Evolutionary conservation across 2,797 vertebrate genomes (phyloP).

Genomic region (Sylvilagus floridanus): DNA sequence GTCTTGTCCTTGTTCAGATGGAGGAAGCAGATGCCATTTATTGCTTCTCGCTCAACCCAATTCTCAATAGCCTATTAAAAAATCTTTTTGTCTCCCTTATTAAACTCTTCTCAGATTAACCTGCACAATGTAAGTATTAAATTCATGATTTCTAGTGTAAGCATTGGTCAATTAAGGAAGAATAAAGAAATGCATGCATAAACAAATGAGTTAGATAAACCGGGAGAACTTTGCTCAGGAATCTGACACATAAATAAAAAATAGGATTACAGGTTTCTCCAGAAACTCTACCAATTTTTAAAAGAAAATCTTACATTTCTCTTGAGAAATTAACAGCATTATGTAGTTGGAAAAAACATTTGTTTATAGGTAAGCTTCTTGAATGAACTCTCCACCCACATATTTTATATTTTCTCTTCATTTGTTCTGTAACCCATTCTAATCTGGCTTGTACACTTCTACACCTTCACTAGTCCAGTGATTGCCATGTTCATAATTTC

Average conservation of each 20-base stretch:
- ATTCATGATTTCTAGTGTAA: background rate
- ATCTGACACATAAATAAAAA: background rate
- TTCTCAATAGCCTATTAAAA: background rate
- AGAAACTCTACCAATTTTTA: background rate
- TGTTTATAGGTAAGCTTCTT: background rate
- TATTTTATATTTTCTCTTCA: conserved; percentile 1
- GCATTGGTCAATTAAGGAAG: conserved; percentile 1
- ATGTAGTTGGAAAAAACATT: background rate
- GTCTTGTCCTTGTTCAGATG: conserved; percentile 21
- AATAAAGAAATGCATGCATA: conserved; percentile 15
- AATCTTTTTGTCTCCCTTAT: background rate
- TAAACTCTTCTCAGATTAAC: background rate
- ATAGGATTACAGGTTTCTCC: background rate
- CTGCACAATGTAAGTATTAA: conserved; percentile 31
- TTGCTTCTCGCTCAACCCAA: background rate
- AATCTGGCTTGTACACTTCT: background rate
- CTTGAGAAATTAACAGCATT: background rate
- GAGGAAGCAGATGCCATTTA: background rate
- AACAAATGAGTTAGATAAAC: background rate
- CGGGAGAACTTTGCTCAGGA: background rate
- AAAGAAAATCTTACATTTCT: background rate
- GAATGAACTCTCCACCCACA: background rate
- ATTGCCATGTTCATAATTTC: background rate
- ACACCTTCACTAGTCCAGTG: background rate
- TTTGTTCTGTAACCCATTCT: background rate